Base-by-base conservation (phyloP, 2,113 vertebrate genomes). In the Nipponia nippon region DNA sequence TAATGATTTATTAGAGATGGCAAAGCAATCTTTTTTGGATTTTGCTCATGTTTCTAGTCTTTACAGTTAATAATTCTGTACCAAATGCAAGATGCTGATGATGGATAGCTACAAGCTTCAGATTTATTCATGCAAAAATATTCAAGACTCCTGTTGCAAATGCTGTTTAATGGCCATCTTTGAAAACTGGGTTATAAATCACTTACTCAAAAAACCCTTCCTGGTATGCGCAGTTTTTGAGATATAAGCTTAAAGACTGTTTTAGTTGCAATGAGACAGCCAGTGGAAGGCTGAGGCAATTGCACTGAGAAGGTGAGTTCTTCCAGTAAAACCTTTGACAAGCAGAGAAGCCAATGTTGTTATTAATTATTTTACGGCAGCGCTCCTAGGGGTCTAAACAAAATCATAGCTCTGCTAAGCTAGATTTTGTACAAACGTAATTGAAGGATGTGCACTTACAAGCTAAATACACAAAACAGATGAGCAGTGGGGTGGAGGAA, bases 71-170 rank as follows among this genome's bases (percentile, higher is more conserved):
- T 97, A 97, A 97, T 94, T 94, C 71, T 88, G 49, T 71, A 83
- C 90, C 32, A 49, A 93, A 79, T 70, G 15, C 58, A 86, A 75
- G 50, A 72, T 47, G 36, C 40, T 93, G 67, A 52, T 98, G 95
- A 97, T 90, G 27, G 73, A 95, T 95, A 94, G 53, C 93, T 84
- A 94, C 61, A 83, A 95, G 85, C 66, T 83, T 49, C 75, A 95
- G 84, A 96, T 96, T 84, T 96, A 89, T 89, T 93, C 56, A 87
- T 88, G 88, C 84, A 95, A 96, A 97, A 97, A 96, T 96, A 96
- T 95, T 97, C 93, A 63, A 94, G 86, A 93, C 34, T 86, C 13
- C 78, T 92, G 69, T 81, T 95, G 58, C 87, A 98, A 97, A 83
- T 77, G 83, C 86, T 95, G 84, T 90, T 94, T 93, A 95, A 97